Percentiles rank a stretch among this genome's conserved stretches.
Evolutionary conservation across 2,888 invertebrate genomes (phyloP).

Genomic region (Leptopterna dolabrata): DNA sequence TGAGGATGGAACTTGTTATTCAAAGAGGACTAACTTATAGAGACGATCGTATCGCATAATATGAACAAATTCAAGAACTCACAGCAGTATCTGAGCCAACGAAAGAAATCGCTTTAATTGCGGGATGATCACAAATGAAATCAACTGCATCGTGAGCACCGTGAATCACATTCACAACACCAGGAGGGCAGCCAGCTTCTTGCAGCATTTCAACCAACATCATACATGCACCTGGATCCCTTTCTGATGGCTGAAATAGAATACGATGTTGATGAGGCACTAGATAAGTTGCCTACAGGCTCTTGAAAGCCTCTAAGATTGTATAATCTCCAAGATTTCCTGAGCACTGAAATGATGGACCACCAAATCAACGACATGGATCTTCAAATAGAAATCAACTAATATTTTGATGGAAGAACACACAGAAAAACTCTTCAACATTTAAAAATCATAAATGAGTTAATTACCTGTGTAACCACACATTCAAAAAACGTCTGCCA

Average conservation of each 20-base stretch:
- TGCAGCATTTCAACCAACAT: constrained; percentile 91
- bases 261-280: neutral
- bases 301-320: no score
- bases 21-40: neutral
- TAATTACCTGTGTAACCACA: no score
- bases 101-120: constrained; percentile 96
- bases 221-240: constrained; percentile 97
- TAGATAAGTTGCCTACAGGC: no score
- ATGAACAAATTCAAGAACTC: constrained; percentile 64
- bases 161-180: constrained; percentile 96
- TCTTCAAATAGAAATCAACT: no score
- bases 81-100: constrained; percentile 97
- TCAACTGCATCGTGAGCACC: constrained; percentile 95
- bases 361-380: no score
- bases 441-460: no score
- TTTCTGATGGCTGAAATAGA: constrained; percentile 83
- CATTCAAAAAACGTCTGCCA: no score
- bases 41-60: no score
- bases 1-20: neutral
- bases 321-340: no score
- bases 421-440: no score
- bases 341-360: no score
- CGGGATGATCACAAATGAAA: constrained; percentile 96
- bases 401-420: no score
- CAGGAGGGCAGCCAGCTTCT: constrained; percentile 96